These are phyloP conservation scores for Pampus argenteus DNA, from an alignment of 2,797 vertebrate species.

Conservation along the genomic window DNA sequence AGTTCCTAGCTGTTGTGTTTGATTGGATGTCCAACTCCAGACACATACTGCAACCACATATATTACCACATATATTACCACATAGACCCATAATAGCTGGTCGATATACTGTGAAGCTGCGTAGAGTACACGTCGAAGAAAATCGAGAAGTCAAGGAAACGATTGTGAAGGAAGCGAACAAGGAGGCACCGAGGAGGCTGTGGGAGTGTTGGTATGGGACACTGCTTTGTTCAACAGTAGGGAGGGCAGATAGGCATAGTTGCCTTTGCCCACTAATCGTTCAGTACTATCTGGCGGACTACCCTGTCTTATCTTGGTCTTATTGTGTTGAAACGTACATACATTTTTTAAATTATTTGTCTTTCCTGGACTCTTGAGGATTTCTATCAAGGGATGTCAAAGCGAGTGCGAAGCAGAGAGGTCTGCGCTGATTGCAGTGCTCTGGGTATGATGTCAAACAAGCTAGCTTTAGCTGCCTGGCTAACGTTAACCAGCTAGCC, in stretches of 20 bases:
- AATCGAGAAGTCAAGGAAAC: slow-evolving; percentile 4
- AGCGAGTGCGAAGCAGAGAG: slow-evolving; percentile 93
- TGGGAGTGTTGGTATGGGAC: slow-evolving; percentile 59
- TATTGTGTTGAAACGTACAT: neutral
- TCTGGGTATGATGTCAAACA: slow-evolving; percentile 86
- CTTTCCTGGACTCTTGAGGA: slow-evolving; percentile 41
- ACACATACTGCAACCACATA: neutral
- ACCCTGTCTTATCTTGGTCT: slow-evolving; percentile 4
- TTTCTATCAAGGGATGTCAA: slow-evolving; percentile 88
- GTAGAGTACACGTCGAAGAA: neutral
- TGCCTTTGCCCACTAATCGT: slow-evolving; percentile 20
- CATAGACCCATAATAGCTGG: neutral
- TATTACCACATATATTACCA: neutral
- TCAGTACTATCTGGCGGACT: slow-evolving; percentile 28
- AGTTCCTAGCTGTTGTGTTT: neutral
- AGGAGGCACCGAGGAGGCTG: slow-evolving; percentile 41
- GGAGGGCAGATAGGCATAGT: slow-evolving; percentile 57
- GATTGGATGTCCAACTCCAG: neutral
- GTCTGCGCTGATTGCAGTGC: slow-evolving; percentile 98
- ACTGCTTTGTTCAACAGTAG: slow-evolving; percentile 78
- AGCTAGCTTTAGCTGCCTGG: slow-evolving; percentile 71
- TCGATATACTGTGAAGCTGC: neutral
- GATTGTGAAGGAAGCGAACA: slow-evolving; percentile 41
- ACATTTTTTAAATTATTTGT: slow-evolving; percentile 15
- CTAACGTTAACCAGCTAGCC: slow-evolving; percentile 73